A percentile compares a stretch with the other conserved stretches of the same genome.
phyloP scores from a whole-genome alignment of 2,888 invertebrate species.

The Eupithecia pulchellata region DNA sequence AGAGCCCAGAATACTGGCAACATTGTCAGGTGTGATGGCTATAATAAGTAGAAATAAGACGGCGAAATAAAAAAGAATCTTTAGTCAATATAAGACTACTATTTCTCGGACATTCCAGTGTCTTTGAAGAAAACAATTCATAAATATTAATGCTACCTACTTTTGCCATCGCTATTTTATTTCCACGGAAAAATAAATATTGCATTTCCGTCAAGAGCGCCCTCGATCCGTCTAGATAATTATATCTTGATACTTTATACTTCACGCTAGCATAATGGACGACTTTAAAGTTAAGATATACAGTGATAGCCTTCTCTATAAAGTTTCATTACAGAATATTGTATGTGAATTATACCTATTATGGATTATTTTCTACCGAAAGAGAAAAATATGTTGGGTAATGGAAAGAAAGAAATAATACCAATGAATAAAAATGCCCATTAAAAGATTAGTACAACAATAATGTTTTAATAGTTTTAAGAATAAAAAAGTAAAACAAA shows the following conservation, averaged over 20 bases:
- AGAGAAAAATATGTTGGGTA: not conserved
- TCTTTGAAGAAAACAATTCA: not conserved
- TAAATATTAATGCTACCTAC: slow-evolving; percentile 17
- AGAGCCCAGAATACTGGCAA: too few species aligned
- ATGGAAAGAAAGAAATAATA: too few species aligned
- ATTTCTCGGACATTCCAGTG: not conserved
- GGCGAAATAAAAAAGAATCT: not conserved
- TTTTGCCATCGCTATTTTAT: slow-evolving; percentile 3
- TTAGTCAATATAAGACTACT: not conserved
- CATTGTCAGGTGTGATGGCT: too few species aligned
- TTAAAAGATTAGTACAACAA: too few species aligned
- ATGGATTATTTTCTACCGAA: not conserved
- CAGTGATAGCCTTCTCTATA: not conserved
- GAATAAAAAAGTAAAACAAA: too few species aligned
- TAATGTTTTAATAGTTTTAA: too few species aligned
- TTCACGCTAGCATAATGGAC: not conserved
- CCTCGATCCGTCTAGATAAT: slow-evolving; percentile 21
- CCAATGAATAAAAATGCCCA: too few species aligned
- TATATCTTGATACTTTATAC: slow-evolving; percentile 12
- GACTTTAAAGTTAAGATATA: not conserved
- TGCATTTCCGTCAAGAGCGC: slow-evolving; percentile 15
- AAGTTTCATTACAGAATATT: not conserved
- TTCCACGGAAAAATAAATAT: slow-evolving; percentile 6
- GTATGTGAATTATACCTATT: not conserved
- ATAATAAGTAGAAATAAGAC: too few species aligned